Conservation (phyloP, 2,888 invertebrate species). For the Frankliniella fusca region DNA sequence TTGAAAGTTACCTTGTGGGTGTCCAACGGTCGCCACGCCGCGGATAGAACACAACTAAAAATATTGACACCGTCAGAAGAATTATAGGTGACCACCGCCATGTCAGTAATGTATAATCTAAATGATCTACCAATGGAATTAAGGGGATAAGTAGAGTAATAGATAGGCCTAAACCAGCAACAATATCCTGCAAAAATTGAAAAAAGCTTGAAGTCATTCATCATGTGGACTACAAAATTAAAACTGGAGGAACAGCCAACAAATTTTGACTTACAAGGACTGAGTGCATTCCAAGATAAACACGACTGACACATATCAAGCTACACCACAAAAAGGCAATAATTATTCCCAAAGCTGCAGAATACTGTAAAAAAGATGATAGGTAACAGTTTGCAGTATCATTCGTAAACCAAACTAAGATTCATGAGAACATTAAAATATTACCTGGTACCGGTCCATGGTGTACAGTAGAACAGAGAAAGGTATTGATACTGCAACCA, state of each 20-base stretch:
- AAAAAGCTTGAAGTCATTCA: slow-evolving; percentile 8
- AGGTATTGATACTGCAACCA: slow-evolving; percentile 84
- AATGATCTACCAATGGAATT: slow-evolving; percentile 67
- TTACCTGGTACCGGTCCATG: slow-evolving; percentile 66
- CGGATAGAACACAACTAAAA: slow-evolving; percentile 73
- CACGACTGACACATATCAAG: slow-evolving; percentile 75
- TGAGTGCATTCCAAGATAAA: slow-evolving; percentile 92
- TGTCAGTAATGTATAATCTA: slow-evolving; percentile 69
- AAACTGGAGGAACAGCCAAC: neutral
- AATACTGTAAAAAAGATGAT: slow-evolving; percentile 47
- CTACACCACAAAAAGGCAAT: slow-evolving; percentile 58
- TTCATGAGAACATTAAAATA: too few species aligned
- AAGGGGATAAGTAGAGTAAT: slow-evolving; percentile 63
- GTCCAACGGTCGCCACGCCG: slow-evolving; percentile 76
- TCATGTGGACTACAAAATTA: slow-evolving; percentile 30
- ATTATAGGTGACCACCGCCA: slow-evolving; percentile 61
- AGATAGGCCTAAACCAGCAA: slow-evolving; percentile 71
- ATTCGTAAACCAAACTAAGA: too few species aligned
- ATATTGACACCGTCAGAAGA: slow-evolving; percentile 60
- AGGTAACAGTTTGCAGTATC: neutral
- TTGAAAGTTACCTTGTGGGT: slow-evolving; percentile 66
- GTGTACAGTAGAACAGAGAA: slow-evolving; percentile 79
- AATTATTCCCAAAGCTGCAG: slow-evolving; percentile 47
- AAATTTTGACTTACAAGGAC: slow-evolving; percentile 62
- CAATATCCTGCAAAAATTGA: slow-evolving; percentile 63